Conservation (phyloP, 53 echinoderm and acorn worm species). For the Mesocentrotus franciscanus region DNA sequence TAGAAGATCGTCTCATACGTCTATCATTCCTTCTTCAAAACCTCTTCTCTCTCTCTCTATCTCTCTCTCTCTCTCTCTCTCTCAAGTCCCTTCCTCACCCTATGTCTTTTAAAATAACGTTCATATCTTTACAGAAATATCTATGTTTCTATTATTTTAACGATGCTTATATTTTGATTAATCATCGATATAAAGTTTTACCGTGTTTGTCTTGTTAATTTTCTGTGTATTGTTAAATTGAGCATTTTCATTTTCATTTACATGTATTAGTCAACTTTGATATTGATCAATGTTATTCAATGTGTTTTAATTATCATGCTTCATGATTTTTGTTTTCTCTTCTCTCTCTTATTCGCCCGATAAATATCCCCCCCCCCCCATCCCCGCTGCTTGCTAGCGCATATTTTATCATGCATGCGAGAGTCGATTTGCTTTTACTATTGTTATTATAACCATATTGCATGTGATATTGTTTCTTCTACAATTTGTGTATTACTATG, state of each 20-base stretch:
- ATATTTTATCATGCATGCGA: background rate
- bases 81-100: background rate
- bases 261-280: no score
- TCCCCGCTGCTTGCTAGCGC: background rate
- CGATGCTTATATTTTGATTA: no score
- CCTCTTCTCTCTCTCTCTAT: background rate
- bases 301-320: background rate
- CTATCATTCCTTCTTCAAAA: no score
- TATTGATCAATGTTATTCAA: no score
- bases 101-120: background rate
- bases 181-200: no score
- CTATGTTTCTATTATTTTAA: no score
- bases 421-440: slow-evolving; percentile 9
- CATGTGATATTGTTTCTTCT: background rate
- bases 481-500: background rate
- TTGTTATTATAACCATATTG: background rate
- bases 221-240: no score
- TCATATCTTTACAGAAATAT: no score
- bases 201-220: no score
- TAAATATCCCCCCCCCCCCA: background rate
- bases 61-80: background rate
- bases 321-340: background rate
- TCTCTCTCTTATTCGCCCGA: background rate
- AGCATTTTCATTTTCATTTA: no score
- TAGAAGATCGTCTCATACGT: background rate